Conservation (phyloP, 2,888 invertebrate genomes). For the Nomada flava region DNA sequence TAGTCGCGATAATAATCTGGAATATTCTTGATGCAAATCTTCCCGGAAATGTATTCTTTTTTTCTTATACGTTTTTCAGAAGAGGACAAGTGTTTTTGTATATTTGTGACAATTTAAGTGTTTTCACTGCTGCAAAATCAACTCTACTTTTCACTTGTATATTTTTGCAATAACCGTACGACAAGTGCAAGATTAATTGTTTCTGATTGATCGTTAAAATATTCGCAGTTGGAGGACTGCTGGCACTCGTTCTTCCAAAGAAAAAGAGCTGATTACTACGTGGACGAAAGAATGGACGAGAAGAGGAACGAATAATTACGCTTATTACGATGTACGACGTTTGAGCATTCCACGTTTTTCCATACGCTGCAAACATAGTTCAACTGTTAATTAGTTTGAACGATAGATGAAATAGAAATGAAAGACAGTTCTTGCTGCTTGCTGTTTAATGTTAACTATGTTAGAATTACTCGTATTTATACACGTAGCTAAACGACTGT, state of each 20-base stretch:
- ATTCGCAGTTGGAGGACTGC: slow-evolving; percentile 59
- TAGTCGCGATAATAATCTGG: no score
- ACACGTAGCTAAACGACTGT: neutral
- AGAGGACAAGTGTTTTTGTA: no score
- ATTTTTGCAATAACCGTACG: no score
- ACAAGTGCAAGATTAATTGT: no score
- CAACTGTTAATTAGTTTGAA: neutral
- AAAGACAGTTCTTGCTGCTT: neutral
- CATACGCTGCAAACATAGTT: neutral
- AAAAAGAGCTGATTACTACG: slow-evolving; percentile 47
- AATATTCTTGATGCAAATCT: no score
- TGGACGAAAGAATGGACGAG: neutral
- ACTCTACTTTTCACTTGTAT: no score
- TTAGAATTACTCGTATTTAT: no score
- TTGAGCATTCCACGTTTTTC: slow-evolving; percentile 25
- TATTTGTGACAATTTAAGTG: no score
- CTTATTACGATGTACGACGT: slow-evolving; percentile 30
- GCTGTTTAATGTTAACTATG: neutral
- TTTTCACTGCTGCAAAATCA: no score
- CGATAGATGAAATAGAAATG: neutral
- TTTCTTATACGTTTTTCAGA: neutral
- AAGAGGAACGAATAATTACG: slow-evolving; percentile 2
- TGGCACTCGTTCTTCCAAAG: slow-evolving; percentile 52
- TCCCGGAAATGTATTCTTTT: neutral
- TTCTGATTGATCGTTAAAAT: slow-evolving; percentile 8